Evolutionary conservation across 2,888 invertebrate genomes (phyloP).

Genomic region (Auanema freiburgensis): DNA sequence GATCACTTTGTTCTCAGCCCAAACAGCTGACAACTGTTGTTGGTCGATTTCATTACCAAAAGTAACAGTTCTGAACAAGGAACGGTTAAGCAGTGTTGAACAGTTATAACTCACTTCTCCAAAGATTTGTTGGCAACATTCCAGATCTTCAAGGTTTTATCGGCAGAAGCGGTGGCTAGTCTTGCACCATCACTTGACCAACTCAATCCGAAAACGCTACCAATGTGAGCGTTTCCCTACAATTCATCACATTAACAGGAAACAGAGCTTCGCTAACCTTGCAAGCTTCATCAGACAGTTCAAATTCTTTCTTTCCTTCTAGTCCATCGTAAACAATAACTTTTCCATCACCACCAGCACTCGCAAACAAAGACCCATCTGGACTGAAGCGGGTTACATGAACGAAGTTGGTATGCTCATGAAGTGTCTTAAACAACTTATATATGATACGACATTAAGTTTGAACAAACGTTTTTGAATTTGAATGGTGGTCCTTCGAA

Average conservation of each 20-base stretch:
- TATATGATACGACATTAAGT: neutral
- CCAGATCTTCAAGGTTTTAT: constrained; percentile 95
- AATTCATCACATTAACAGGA: neutral
- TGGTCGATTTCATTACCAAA: constrained; percentile 74
- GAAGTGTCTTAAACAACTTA: constrained; percentile 58
- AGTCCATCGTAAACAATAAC: constrained; percentile 87
- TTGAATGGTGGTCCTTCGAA: constrained; percentile 96
- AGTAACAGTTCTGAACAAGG: constrained; percentile 74
- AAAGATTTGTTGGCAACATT: constrained; percentile 80
- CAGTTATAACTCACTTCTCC: constrained; percentile 66
- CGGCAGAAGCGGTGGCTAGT: constrained; percentile 89
- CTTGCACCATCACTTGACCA: constrained; percentile 91
- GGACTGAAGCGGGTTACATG: constrained; percentile 87
- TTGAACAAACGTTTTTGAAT: constrained; percentile 65
- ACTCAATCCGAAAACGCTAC: constrained; percentile 68
- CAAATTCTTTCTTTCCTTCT: constrained; percentile 82
- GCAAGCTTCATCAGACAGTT: constrained; percentile 68
- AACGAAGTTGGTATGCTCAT: constrained; percentile 92
- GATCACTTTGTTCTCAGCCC: constrained; percentile 83
- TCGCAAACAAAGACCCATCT: constrained; percentile 85
- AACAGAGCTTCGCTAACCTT: constrained; percentile 43
- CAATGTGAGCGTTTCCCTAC: constrained; percentile 58
- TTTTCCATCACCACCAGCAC: constrained; percentile 95
- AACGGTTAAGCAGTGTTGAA: neutral
- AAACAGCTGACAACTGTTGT: constrained; percentile 84